Percentiles rank a stretch among this genome's conserved stretches.
Evolutionary conservation across 2,888 invertebrate species (phyloP).

Genomic region (Pyrrhosoma nymphula): DNA sequence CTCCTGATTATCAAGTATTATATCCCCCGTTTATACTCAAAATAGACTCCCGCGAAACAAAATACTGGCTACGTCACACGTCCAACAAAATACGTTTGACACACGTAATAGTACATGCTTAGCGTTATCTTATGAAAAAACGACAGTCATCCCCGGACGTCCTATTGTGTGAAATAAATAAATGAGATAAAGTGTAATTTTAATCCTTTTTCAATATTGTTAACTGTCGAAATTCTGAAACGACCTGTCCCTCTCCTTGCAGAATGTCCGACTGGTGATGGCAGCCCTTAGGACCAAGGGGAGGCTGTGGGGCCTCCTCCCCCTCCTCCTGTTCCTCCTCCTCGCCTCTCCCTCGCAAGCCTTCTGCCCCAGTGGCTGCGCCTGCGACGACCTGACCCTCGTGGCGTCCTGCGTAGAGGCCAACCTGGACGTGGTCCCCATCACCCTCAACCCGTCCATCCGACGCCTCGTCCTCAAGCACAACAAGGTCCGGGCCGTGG

Average conservation of each 20-base stretch:
- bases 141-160: too few relatives aligned
- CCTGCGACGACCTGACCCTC: conserved; percentile 93
- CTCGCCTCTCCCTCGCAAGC: conserved; percentile 78
- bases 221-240: too few relatives aligned
- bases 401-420: conserved; percentile 92
- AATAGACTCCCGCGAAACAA: too few relatives aligned
- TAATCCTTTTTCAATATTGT: too few relatives aligned
- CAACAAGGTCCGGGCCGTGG: conserved; percentile 92
- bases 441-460: conserved; percentile 94
- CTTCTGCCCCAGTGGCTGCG: conserved; percentile 91
- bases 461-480: conserved; percentile 89
- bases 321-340: conserved; percentile 64
- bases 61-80: too few relatives aligned
- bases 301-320: conserved; percentile 40
- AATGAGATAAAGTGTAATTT: too few relatives aligned
- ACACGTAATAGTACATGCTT: too few relatives aligned
- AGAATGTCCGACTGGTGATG: conserved; percentile 27
- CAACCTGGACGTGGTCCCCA: conserved; percentile 92
- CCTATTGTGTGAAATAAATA: too few relatives aligned
- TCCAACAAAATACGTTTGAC: too few relatives aligned
- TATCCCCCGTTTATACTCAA: too few relatives aligned
- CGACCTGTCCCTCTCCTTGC: background rate
- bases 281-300: conserved; percentile 47
- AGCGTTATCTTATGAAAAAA: too few relatives aligned
- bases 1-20: too few relatives aligned